A percentile compares a stretch with the other conserved stretches of the same genome.
Evolutionary conservation across 1,140 invertebrate genomes (phyloP).

Genomic region (Ridgeia piscesae): DNA sequence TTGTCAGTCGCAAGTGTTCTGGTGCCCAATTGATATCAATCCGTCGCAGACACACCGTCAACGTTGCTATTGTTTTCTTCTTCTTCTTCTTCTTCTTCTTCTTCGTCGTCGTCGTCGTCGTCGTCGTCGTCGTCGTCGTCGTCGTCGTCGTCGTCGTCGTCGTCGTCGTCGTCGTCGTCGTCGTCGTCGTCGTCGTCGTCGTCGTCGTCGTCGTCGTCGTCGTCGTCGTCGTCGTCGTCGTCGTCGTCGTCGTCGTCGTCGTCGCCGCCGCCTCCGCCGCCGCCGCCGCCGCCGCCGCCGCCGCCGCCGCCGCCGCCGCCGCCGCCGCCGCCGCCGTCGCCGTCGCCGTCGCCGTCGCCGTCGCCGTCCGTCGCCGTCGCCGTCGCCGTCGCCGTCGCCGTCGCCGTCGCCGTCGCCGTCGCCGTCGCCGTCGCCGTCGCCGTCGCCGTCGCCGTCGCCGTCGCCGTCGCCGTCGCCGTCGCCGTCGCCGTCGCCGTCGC

Average conservation of each 20-base stretch:
- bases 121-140: neutral
- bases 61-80: neutral
- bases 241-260: neutral
- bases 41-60: neutral
- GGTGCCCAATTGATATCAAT: neutral
- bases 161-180: neutral
- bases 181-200: neutral
- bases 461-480: neutral
- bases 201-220: neutral
- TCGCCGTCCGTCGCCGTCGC: neutral
- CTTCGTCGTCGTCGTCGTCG: too few species aligned
- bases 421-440: neutral
- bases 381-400: neutral
- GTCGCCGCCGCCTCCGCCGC: neutral
- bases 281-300: neutral
- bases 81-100: too few species aligned
- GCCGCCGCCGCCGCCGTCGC: too few species aligned
- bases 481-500: too few species aligned
- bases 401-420: neutral
- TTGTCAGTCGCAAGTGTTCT: neutral
- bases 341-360: constrained; percentile 5
- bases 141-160: too few species aligned
- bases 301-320: neutral
- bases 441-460: too few species aligned
- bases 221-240: neutral